phyloP scores from a whole-genome alignment of 2,113 vertebrate species.

The Xiphorhynchus elegans region DNA sequence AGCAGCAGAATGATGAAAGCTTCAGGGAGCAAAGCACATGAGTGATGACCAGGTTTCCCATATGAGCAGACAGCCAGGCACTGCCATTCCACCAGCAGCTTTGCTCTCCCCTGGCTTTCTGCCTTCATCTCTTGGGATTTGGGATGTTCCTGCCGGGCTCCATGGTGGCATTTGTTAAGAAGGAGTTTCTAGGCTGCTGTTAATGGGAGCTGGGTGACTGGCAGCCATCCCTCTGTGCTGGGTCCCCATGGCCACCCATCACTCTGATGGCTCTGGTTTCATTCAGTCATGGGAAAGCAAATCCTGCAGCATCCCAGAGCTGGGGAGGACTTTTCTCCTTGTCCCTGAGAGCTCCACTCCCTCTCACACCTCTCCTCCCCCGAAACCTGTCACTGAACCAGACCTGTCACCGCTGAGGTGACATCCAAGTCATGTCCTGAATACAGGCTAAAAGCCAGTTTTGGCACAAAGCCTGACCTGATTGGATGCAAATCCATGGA shows the following conservation, averaged over 20 bases:
- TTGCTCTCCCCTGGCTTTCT: neutral
- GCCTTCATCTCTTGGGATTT: neutral
- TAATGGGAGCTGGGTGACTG: neutral
- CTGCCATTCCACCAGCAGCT: neutral
- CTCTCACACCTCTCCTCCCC: neutral
- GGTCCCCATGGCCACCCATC: neutral
- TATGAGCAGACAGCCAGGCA: neutral
- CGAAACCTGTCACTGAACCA: neutral
- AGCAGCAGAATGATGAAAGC: neutral
- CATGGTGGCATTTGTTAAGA: neutral
- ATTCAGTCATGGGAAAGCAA: neutral
- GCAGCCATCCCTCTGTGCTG: neutral
- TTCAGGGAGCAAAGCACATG: neutral
- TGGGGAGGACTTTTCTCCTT: neutral
- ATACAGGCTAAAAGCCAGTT: neutral
- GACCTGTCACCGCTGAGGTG: neutral
- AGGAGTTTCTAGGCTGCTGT: neutral
- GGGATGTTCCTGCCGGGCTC: neutral
- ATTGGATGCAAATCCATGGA: neutral
- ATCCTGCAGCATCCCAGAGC: neutral
- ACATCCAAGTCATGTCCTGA: neutral
- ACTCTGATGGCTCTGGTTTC: neutral
- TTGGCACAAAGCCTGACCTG: neutral
- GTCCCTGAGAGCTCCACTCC: neutral
- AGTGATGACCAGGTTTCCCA: neutral